Evolutionary conservation across 2,888 invertebrate genomes (phyloP).

Genomic region (Heliconius ethilla): DNA sequence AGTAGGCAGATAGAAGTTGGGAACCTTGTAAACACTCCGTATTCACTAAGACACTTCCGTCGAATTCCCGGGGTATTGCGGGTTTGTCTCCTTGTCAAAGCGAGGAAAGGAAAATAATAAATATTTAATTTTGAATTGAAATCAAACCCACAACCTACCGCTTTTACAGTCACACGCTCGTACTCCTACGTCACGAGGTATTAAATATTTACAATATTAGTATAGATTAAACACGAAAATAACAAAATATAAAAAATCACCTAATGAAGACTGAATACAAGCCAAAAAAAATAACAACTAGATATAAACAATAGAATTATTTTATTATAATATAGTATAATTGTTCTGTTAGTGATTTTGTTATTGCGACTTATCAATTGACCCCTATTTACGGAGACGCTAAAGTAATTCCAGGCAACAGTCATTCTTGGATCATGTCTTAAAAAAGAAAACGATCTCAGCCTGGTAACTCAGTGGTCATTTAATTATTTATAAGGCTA

Average conservation of each 20-base stretch:
- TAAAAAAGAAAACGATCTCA: conserved; percentile 6
- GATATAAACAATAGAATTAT: background rate
- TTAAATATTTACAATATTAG: background rate
- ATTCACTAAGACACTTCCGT: no score
- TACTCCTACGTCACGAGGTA: background rate
- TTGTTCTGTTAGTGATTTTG: no score
- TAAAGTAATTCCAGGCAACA: conserved; percentile 1
- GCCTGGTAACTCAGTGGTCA: background rate
- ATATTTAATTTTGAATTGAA: no score
- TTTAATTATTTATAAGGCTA: background rate
- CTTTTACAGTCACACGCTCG: background rate
- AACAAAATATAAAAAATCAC: background rate
- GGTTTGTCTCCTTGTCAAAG: no score
- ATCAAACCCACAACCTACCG: background rate
- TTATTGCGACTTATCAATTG: background rate
- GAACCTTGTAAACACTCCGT: no score
- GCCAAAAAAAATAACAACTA: no score
- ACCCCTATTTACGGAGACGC: conserved; percentile 1
- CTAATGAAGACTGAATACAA: no score
- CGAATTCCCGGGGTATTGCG: no score
- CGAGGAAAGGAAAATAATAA: no score
- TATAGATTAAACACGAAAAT: no score
- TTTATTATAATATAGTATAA: background rate
- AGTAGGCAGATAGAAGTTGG: no score
- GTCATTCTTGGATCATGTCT: conserved; percentile 1